phyloP scores from a whole-genome alignment of 2,888 invertebrate genomes.

The Drosophila ustulata region DNA sequence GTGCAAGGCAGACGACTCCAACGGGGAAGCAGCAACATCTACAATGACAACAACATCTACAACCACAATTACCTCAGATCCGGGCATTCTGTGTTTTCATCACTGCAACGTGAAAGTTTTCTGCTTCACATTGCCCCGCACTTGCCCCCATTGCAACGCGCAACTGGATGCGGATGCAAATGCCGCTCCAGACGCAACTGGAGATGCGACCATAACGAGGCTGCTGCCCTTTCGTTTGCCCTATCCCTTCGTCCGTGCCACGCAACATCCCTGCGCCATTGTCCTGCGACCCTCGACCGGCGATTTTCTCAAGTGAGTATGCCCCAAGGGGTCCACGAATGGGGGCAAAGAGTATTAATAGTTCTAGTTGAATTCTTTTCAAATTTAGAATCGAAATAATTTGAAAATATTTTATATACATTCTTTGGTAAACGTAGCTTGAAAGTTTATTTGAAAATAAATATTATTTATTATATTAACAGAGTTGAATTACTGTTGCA shows the following conservation, averaged over 20 bases:
- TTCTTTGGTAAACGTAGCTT: not conserved
- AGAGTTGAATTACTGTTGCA: no score
- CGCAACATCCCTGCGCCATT: conserved; percentile 92
- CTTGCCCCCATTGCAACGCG: conserved; percentile 91
- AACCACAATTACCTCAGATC: conserved; percentile 87
- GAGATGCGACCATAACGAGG: conserved; percentile 82
- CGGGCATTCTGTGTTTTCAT: conserved; percentile 95
- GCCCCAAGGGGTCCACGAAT: not conserved
- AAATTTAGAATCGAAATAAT: not conserved
- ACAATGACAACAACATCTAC: conserved; percentile 42
- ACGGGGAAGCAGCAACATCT: conserved; percentile 27
- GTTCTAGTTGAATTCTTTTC: not conserved
- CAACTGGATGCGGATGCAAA: conserved; percentile 85
- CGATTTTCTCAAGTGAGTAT: conserved; percentile 93
- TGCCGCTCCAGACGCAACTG: conserved; percentile 28
- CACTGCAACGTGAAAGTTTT: conserved; percentile 94
- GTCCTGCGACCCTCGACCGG: conserved; percentile 95
- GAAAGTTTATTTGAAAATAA: no score
- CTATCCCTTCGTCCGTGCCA: conserved; percentile 94
- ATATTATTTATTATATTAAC: no score
- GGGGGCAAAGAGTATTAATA: not conserved
- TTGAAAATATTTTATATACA: not conserved
- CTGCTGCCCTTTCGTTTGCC: conserved; percentile 93
- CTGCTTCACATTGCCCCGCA: conserved; percentile 91
- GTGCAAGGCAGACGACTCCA: conserved; percentile 42